Conservation (phyloP, 2,797 vertebrate species). For the Stomatorhinus walkeri region DNA sequence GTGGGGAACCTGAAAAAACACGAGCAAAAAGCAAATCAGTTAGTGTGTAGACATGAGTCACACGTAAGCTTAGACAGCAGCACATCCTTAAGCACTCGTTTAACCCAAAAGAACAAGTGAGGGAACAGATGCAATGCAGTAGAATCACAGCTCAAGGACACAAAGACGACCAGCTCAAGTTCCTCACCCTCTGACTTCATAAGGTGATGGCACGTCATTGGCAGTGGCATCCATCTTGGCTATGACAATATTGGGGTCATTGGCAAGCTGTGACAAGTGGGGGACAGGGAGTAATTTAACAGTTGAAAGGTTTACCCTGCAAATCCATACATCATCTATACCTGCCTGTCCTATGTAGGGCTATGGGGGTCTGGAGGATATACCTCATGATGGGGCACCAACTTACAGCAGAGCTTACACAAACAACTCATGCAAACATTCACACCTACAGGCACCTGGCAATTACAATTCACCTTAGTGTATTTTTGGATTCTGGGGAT, state of each 20-base stretch:
- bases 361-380: background rate
- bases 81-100: background rate
- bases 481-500: background rate
- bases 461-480: background rate
- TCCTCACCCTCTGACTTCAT: slow-evolving; percentile 93
- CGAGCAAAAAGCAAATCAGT: background rate
- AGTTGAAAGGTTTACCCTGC: background rate
- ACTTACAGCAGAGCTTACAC: background rate
- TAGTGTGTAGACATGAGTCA: background rate
- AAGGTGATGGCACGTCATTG: slow-evolving; percentile 90
- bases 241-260: slow-evolving; percentile 80
- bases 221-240: slow-evolving; percentile 99
- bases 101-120: background rate
- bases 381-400: background rate
- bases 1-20: slow-evolving; percentile 79
- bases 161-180: background rate
- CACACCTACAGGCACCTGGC: background rate
- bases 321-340: background rate
- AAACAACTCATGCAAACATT: background rate
- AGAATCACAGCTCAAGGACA: background rate
- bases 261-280: slow-evolving; percentile 59
- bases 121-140: background rate
- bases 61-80: background rate
- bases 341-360: background rate
- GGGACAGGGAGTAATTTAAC: background rate